These are phyloP conservation scores for Drosophila recens DNA, from an alignment of 2,888 invertebrate genomes.

Conservation along the genomic window DNA sequence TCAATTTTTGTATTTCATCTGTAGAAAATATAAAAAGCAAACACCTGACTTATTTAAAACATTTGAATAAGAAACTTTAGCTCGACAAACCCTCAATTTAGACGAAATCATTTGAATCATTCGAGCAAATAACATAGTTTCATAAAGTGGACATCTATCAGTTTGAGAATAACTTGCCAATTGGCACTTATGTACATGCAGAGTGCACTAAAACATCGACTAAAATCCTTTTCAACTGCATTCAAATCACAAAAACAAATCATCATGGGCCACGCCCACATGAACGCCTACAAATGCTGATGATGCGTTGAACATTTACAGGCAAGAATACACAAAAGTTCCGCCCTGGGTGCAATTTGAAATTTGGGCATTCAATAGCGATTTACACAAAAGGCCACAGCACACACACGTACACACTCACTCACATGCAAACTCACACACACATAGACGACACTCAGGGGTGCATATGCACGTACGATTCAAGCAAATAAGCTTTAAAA, in stretches of 20 bases:
- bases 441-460: not conserved
- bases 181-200: conserved; percentile 39
- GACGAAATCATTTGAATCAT: conserved; percentile 13
- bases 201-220: conserved; percentile 34
- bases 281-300: conserved; percentile 26
- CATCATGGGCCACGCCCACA: conserved; percentile 37
- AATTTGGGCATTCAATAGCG: conserved; percentile 76
- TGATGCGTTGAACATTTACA: conserved; percentile 55
- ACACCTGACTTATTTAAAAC: not conserved
- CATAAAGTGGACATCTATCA: conserved; percentile 26
- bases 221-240: conserved; percentile 53
- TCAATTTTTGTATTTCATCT: not conserved
- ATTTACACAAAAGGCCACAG: conserved; percentile 60
- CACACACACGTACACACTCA: conserved; percentile 11
- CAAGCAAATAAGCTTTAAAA: conserved; percentile 68
- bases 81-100: conserved; percentile 15
- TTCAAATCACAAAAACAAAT: conserved; percentile 66
- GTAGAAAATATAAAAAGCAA: too few relatives aligned
- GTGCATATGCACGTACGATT: conserved; percentile 41
- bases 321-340: conserved; percentile 60
- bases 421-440: not conserved
- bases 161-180: conserved; percentile 33
- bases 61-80: not conserved
- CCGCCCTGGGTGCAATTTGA: conserved; percentile 74
- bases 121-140: conserved; percentile 4